These are phyloP conservation scores for Cyanoramphus novaezelandiae DNA, from an alignment of 2,113 vertebrate species.

Conservation along the genomic window DNA sequence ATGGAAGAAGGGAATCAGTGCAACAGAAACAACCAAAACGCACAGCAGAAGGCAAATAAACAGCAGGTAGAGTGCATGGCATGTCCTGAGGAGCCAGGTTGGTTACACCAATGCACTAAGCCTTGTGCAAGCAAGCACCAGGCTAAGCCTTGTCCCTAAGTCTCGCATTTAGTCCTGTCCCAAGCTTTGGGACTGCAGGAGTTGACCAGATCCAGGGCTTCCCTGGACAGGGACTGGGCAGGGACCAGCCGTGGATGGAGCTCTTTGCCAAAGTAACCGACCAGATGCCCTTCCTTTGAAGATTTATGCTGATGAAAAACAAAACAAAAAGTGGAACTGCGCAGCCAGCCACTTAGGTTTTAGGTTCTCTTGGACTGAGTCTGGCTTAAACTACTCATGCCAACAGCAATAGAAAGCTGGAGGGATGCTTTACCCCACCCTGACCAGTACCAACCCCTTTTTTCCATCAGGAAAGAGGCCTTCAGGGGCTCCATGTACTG, in stretches of 20 bases:
- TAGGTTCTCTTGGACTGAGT: neutral
- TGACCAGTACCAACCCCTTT: neutral
- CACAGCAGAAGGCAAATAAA: accelerated
- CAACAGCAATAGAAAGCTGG: neutral
- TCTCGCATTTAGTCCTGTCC: neutral
- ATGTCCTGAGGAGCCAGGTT: accelerated
- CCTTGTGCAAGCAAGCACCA: neutral
- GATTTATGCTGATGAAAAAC: neutral
- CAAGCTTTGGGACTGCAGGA: neutral
- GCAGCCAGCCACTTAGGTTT: neutral
- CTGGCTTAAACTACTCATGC: neutral
- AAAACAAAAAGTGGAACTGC: neutral
- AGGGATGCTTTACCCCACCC: neutral
- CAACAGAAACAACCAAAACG: accelerated
- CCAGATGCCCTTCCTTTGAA: neutral
- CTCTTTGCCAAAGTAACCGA: neutral
- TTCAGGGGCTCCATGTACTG: neutral
- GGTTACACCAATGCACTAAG: neutral
- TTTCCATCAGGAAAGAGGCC: neutral
- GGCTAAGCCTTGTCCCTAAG: neutral
- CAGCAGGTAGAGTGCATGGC: accelerated
- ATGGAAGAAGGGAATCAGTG: neutral
- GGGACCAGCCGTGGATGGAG: accelerated
- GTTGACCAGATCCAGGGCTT: neutral
- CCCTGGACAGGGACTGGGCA: neutral